phyloP scores from a whole-genome alignment of 2,113 vertebrate species.

The Dipodomys ordii region DNA sequence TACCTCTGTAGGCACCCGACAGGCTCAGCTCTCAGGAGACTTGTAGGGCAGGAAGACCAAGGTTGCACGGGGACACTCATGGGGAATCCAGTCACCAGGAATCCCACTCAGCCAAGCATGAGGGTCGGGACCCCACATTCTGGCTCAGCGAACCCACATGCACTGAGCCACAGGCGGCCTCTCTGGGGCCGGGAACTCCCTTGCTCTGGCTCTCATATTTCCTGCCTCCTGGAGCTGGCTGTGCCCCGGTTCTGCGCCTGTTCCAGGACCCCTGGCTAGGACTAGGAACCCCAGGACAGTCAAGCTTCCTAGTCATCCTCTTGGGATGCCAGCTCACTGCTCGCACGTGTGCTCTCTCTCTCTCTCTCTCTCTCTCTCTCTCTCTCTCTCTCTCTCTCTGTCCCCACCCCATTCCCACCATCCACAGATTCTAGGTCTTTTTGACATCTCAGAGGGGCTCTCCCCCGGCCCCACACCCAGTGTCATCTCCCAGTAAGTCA shows the following conservation, averaged over 20 bases:
- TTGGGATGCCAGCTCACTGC: background rate
- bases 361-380: no score
- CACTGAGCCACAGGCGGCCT: background rate
- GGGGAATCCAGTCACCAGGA: background rate
- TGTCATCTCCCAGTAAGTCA: constrained; percentile 2
- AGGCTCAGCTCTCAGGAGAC: background rate
- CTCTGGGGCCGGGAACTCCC: background rate
- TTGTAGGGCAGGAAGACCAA: background rate
- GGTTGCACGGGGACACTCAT: no score
- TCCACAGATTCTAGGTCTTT: background rate
- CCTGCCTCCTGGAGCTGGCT: background rate
- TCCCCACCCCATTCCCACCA: background rate
- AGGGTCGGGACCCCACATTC: background rate
- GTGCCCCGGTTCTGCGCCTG: background rate
- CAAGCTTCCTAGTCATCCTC: background rate
- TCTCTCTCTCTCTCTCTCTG: no score
- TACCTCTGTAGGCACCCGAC: background rate
- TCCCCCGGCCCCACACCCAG: background rate
- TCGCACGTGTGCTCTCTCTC: no score
- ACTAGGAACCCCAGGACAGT: background rate
- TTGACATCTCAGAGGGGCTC: background rate
- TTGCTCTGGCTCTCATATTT: background rate
- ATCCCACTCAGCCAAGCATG: background rate
- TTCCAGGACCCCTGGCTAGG: background rate
- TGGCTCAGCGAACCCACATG: accelerated